Conservation (phyloP, 1,140 invertebrate genomes). For the Platyura marginata region DNA sequence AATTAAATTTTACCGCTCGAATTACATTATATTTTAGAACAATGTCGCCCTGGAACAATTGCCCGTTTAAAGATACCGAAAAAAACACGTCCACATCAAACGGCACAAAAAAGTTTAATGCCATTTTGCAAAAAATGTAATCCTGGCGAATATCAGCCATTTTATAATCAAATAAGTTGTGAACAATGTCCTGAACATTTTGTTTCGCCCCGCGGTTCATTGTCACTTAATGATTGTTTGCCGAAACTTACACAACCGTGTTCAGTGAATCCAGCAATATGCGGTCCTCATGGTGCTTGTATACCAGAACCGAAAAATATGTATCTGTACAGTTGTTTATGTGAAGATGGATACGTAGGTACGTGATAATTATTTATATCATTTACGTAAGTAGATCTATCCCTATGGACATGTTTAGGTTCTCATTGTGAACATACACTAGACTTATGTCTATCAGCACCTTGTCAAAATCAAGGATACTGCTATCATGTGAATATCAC, state of each 20-base stretch:
- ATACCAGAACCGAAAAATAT: slow-evolving; percentile 11
- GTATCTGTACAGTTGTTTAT: slow-evolving; percentile 24
- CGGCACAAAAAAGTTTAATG: slow-evolving; percentile 9
- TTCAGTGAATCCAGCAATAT: slow-evolving; percentile 13
- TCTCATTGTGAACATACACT: slow-evolving; percentile 24
- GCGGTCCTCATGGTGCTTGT: slow-evolving; percentile 25
- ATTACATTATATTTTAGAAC: slow-evolving; percentile 10
- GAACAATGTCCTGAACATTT: slow-evolving; percentile 30
- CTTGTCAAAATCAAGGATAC: slow-evolving; percentile 33
- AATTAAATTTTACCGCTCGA: background rate
- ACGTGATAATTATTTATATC: background rate
- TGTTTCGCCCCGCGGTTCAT: slow-evolving; percentile 28
- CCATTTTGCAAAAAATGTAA: slow-evolving; percentile 37
- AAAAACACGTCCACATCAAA: background rate
- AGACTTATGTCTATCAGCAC: slow-evolving; percentile 33
- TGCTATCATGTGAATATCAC: slow-evolving; percentile 18
- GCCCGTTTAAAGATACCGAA: slow-evolving; percentile 11
- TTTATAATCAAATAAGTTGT: slow-evolving; percentile 35
- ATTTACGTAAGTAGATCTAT: too few relatives aligned
- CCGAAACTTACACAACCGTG: slow-evolving; percentile 23
- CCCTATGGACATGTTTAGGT: slow-evolving; percentile 16
- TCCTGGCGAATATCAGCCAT: slow-evolving; percentile 37
- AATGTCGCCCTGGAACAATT: slow-evolving; percentile 22
- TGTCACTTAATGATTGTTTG: slow-evolving; percentile 26
- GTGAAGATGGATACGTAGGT: slow-evolving; percentile 22